These are phyloP conservation scores for Fringilla coelebs DNA, from an alignment of 2,797 vertebrate species.

Conservation along the genomic window DNA sequence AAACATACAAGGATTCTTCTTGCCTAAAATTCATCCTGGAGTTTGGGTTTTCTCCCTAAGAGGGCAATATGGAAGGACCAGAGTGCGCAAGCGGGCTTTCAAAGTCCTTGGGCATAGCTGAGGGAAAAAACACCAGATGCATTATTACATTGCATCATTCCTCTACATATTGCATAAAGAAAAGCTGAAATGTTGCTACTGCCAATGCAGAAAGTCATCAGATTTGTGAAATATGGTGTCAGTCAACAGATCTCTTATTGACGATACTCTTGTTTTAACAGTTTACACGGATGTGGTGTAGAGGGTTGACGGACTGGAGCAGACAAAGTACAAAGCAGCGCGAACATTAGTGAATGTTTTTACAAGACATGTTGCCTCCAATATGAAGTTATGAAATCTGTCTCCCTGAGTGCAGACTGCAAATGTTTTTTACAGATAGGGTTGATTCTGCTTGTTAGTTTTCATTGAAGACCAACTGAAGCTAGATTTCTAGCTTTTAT, in stretches of 20 bases:
- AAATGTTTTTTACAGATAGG: conserved; percentile 3
- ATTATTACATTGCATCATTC: neutral
- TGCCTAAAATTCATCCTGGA: neutral
- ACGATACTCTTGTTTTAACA: conserved; percentile 48
- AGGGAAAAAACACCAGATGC: neutral
- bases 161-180: conserved; percentile 28
- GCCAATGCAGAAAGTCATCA: conserved; percentile 34
- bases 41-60: neutral
- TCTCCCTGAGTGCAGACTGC: neutral
- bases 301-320: conserved; percentile 41
- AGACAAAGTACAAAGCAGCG: conserved; percentile 21
- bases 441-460: neutral
- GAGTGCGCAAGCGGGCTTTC: neutral
- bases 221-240: conserved; percentile 61
- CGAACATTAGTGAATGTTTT: conserved; percentile 38
- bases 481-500: neutral
- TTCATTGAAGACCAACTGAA: neutral
- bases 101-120: neutral
- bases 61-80: neutral
- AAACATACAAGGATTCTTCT: neutral
- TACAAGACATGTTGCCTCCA: conserved; percentile 40
- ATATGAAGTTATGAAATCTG: conserved; percentile 45
- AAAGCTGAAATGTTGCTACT: conserved; percentile 47
- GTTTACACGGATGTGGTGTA: conserved; percentile 27
- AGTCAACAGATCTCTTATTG: conserved; percentile 52